Evolutionary conservation across 2,797 vertebrate species (phyloP).

Genomic region (Macropus fuliginosus): DNA sequence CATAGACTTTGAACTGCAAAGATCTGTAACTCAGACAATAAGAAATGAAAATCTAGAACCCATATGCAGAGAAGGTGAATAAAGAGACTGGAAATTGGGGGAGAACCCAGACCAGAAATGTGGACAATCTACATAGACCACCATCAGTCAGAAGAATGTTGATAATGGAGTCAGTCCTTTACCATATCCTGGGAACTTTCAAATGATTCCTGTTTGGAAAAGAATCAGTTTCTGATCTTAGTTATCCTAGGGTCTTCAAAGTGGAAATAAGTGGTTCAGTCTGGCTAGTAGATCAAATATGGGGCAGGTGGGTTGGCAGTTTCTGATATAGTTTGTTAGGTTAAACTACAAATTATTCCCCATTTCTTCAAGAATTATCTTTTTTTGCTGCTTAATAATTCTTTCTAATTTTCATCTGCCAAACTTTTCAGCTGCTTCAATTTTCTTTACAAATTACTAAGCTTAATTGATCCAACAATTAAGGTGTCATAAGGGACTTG

Average conservation of each 20-base stretch:
- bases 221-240: not conserved
- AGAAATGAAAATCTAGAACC: not conserved
- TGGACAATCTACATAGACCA: not conserved
- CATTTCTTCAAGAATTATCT: not conserved
- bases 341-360: not conserved
- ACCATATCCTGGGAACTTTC: not conserved
- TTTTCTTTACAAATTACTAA: conserved; percentile 10
- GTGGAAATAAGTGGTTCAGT: not conserved
- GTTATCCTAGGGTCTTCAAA: not conserved
- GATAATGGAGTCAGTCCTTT: not conserved
- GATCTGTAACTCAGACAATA: not conserved
- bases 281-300: not conserved
- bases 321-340: not conserved
- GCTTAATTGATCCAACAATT: not conserved
- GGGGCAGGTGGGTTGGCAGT: not conserved
- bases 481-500: not conserved
- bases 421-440: conserved; percentile 1
- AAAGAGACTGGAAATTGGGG: not conserved
- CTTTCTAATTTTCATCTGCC: conserved; percentile 4
- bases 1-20: not conserved
- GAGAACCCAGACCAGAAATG: not conserved
- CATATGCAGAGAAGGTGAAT: not conserved
- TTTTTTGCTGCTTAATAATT: conserved; percentile 5
- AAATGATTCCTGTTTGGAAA: not conserved
- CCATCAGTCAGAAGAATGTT: not conserved